Evolutionary conservation across 2,888 invertebrate genomes (phyloP), one percentile per base, ranked within the genome.

Genomic region (Lepidochitona cinerea): DNA sequence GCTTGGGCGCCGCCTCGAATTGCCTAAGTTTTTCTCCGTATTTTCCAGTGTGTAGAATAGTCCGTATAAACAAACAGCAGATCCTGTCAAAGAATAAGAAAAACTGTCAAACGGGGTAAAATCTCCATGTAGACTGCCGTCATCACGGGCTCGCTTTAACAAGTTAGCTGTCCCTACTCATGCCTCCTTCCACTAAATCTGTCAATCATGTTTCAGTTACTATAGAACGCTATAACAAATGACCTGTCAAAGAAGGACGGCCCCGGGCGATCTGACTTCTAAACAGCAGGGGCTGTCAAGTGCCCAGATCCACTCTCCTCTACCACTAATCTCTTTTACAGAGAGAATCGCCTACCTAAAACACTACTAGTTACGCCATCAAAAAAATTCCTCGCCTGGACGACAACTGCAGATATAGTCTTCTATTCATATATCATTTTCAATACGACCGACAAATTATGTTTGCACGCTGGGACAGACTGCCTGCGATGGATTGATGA

Each of bases 31-130:
- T 78, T 78, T 77, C 71, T 68, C 72, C 70, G 72, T 78, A 75
- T 75, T 72, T 36, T 37, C 66, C 23, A 37, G 18, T 37, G 68
- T 65, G 73, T 75, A 49, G 71, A 73, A 75, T 79, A 79, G 73
- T 79, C 79, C 80, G 85, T 84, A 84, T 84, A 86, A 85, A 85
- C 87, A 86, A 84, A 85, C 84, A 84, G 78, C 74, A 72, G 79
- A 76, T 73, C 84, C 86, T 85, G 85, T 87, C 86, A 86, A 81
- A 84, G 84, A 84, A 81, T 83, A 14, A 80, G 80, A 79, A 82
- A 84, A 84, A 87, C 85, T 87, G 87, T 87, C 87, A 87, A 86
- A 83, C 82, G 79, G 81, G 77, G 82, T 85, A 84, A 83, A 83
- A 81, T 83, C 82, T 84, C 83, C 78, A 76, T 76, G 59, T 71